A percentile compares a stretch with the other conserved stretches of the same genome.
Evolutionary conservation across 2,888 invertebrate genomes (phyloP).

Genomic region (Noctua pronuba): DNA sequence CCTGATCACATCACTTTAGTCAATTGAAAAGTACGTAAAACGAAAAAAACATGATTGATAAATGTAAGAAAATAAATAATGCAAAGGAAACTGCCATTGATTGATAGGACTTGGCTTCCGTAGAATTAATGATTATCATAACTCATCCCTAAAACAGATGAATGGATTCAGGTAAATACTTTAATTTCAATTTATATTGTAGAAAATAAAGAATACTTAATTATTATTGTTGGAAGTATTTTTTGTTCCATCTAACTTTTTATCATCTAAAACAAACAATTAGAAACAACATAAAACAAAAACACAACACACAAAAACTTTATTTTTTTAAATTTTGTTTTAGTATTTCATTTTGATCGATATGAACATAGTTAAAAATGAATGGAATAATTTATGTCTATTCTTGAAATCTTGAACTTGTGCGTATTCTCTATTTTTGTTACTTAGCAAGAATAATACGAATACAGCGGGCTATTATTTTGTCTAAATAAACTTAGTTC

Average conservation of each 20-base stretch:
- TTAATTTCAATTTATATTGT: constrained; percentile 64
- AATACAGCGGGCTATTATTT: neutral
- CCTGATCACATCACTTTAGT: constrained; percentile 22
- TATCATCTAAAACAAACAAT: too few species aligned
- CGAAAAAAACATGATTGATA: constrained; percentile 36
- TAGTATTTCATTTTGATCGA: too few species aligned
- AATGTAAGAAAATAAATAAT: constrained; percentile 37
- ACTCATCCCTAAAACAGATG: constrained; percentile 64
- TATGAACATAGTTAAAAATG: too few species aligned
- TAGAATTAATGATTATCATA: constrained; percentile 46
- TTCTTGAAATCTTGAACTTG: neutral
- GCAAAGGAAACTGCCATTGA: constrained; percentile 57
- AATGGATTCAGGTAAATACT: constrained; percentile 60
- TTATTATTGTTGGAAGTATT: too few species aligned
- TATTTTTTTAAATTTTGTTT: too few species aligned
- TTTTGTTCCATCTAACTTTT: too few species aligned
- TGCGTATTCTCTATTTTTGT: neutral
- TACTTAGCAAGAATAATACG: neutral
- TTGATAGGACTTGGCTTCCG: constrained; percentile 62
- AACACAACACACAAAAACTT: too few species aligned
- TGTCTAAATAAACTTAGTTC: constrained; percentile 7
- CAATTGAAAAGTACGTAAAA: constrained; percentile 21
- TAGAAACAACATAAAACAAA: too few species aligned
- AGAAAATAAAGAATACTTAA: constrained; percentile 12
- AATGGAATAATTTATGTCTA: neutral